Base-by-base conservation (phyloP, 2,888 invertebrate genomes). In the Lapara coniferarum region DNA sequence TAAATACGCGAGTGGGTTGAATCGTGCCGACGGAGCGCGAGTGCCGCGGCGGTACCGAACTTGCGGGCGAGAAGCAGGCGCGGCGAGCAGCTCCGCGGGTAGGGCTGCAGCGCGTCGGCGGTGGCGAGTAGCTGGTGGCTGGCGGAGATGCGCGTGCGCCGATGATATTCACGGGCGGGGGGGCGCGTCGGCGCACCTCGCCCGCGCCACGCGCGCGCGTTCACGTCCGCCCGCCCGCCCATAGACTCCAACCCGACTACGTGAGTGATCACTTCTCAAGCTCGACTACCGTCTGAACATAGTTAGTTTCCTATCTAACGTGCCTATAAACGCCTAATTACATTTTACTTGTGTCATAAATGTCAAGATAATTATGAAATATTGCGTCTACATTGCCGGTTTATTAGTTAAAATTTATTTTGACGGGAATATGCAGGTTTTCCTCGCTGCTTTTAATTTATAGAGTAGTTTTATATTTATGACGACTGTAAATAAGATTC, bases 151-250 rank as follows among this genome's bases (percentile, higher is more conserved):
- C 85, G 85, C 85, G 80, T 79, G 83, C 82, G 85, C 83, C 88
- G 90, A 94, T 94, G 94, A 94, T 94, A 87, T 94, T 94, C 89
- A 94, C 93, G 83, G 92, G 92, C 91, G 92, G 91, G 90, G 91
- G 93, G 87, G 91, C 91, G 87, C 93, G 93, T 81, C 92, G 94
- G 76, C 92, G 92, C 83, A 80, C 89, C 81, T 89, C 92, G 86
- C 87, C 92, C 82, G 90, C 92, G 84, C 89, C 89, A 77, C 83
- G 80, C 80, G 76, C 83, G 53, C 69, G 69, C 74, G 77, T 73
- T 72, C 75, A 77, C 77, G 74, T 79, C 81, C 87, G 82, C 83
- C 82, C 83, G 83, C 82, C 83, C 84, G 81, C 84, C 81, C 79
- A 81, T 78, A 85, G 88, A 71, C 85, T 87, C 74, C 85, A 82